Evolutionary conservation across 92 coral and sea anemone genomes (phyloP), one percentile per base, ranked within the genome.

Genomic region (Siderastrea radians): DNA sequence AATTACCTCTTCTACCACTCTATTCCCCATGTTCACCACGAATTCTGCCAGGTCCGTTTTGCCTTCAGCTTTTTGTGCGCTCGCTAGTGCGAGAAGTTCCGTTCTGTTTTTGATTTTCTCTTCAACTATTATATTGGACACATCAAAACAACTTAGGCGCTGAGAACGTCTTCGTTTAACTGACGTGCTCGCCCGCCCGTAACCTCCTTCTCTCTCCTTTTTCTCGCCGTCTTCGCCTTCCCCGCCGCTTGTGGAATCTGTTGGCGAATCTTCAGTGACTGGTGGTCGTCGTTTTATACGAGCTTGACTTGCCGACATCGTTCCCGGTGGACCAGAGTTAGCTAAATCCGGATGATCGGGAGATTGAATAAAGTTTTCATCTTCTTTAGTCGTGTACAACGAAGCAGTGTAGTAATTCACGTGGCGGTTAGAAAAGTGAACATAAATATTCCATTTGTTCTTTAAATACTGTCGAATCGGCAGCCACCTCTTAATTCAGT

Each of bases 31-130:
- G 91, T 88, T 94, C 5, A 94, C 49, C 43, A 91, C 60, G 78
- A 91, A 91, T 49, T 80, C 91, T 75, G 52, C 91, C 92, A 44
- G 87, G 14, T 93, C 89, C 2, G 89, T 89, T 86, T 86, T 89
- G 3, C 91, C 91, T 59, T 91, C 93, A 47, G 16, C 16, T 44
- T 83, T 90, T 51, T 89, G 85, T 17, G 75, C 86, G 19, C 19
- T 4, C 1, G 91, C 91, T 38, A 89, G 58, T 47, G 75, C 75
- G 7, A 70, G 75, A 46, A 70, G 64, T 73, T 88, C 75, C 8
- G 86, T 87, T 47, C 72, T 17, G 3, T 50, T 58, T 72, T 61
- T 72, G n/a, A 87, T 87, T n/a, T n/a, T 69, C 15, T 90, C 89
- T 15, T 55, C 71, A 60, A 85, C 75, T 4, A 90, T 70, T 43